Percentiles rank a stretch among this genome's conserved stretches.
phyloP scores from a whole-genome alignment of 2,888 invertebrate genomes.

The Xylota segnis region DNA sequence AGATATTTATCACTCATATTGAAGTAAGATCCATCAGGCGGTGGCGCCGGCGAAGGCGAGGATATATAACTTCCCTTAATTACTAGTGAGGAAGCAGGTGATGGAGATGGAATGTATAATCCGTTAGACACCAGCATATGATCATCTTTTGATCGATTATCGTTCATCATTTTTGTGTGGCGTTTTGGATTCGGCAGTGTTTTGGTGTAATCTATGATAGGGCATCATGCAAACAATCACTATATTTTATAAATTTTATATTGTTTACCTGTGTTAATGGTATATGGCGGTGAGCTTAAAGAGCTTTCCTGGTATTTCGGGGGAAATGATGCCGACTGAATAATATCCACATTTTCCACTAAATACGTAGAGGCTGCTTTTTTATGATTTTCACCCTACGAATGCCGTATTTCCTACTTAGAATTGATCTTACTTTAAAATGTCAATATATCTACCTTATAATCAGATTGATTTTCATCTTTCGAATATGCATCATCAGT shows the following conservation, averaged over 20 bases:
- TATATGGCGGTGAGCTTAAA: slow-evolving; percentile 82
- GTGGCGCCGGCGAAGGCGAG: slow-evolving; percentile 83
- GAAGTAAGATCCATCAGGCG: slow-evolving; percentile 83
- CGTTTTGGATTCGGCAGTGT: slow-evolving; percentile 83
- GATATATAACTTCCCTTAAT: slow-evolving; percentile 83
- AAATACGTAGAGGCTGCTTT: slow-evolving; percentile 83
- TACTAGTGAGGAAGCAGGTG: slow-evolving; percentile 82
- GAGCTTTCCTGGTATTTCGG: slow-evolving; percentile 83
- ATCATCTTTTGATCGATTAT: slow-evolving; percentile 82
- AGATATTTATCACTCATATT: slow-evolving; percentile 84
- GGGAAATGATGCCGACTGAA: slow-evolving; percentile 83
- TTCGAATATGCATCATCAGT: slow-evolving; percentile 83
- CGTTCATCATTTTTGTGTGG: slow-evolving; percentile 81
- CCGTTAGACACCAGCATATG: slow-evolving; percentile 83
- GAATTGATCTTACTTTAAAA: slow-evolving; percentile 53
- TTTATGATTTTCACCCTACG: slow-evolving; percentile 83
- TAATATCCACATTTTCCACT: slow-evolving; percentile 83
- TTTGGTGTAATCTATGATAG: slow-evolving; percentile 81
- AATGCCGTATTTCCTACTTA: slow-evolving; percentile 66
- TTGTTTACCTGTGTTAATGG: slow-evolving; percentile 60
- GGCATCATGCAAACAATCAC: too few species aligned
- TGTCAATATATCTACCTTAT: slow-evolving; percentile 79
- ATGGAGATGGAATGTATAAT: slow-evolving; percentile 82
- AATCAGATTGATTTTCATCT: slow-evolving; percentile 83
- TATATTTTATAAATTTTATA: not conserved